Conservation (phyloP, 1,140 invertebrate species). For the Penaeus indicus region DNA sequence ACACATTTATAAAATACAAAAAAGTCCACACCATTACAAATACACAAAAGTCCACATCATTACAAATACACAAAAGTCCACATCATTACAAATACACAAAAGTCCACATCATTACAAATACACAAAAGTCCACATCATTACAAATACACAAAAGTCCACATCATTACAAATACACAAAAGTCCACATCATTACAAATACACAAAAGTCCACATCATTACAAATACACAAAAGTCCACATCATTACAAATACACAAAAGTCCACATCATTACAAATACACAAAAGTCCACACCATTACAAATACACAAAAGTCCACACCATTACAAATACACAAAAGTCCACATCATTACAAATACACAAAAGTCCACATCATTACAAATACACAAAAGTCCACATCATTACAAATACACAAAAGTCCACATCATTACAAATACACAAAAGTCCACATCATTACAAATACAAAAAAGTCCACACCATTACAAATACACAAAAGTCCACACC, state of each 20-base stretch:
- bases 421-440: neutral
- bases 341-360: neutral
- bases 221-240: neutral
- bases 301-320: neutral
- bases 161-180: neutral
- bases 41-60: neutral
- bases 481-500: neutral
- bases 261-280: neutral
- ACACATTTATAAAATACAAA: too few relatives aligned
- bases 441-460: neutral
- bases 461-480: neutral
- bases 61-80: neutral
- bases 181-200: neutral
- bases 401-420: neutral
- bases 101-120: neutral
- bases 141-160: neutral
- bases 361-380: neutral
- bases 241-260: neutral
- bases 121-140: neutral
- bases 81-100: neutral
- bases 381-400: neutral
- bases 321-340: neutral
- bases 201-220: neutral
- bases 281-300: neutral
- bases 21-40: neutral